Evolutionary conservation across 2,113 vertebrate species (phyloP), one percentile per base, ranked within the genome.

Genomic region (Leptobrachium leishanense): DNA sequence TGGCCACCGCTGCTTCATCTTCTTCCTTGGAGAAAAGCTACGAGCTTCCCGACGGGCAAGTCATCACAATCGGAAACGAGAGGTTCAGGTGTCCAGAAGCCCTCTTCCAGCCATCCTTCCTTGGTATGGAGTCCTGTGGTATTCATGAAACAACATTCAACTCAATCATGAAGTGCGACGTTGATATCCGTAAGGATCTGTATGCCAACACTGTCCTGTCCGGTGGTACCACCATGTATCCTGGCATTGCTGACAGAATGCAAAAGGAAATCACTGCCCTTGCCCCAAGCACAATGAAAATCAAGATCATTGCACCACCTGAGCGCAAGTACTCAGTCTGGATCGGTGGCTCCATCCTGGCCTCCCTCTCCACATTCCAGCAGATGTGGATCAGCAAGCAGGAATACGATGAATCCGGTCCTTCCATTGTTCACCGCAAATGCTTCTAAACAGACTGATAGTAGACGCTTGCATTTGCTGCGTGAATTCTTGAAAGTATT

Each of bases 151-250:
- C 92, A 65, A 94, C 93, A 0, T 94, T 93, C 87, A 93, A 94
- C 76, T 94, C 93, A 2, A 94, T 94, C 89, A 94, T 94, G 93
- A 94, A 94, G 85, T 94, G 93, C 0, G 93, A 94, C 0, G 93
- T 94, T 6, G 93, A 94, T 77, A 94, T 94, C 89, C 84, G 93
- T 55, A 94, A 94, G 87, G 93, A 94, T 53, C 91, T 94, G 13
- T 94, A 94, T 0, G 92, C 93, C 85, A 94, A 94, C 86, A 94
- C 92, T 0, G 93, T 94, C 82, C 74, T 94, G 83, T 94, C 93
- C 0, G 93, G 93, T 0, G 93, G 93, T 3, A 94, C 93, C 88
- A 94, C 93, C 82, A 94, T 94, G 93, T 94, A 94, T 76, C 93
- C 93, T 0, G 93, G 93, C 71, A 94, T 94, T 0, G 93, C 93